Evolutionary conservation across 2,797 vertebrate genomes (phyloP).

Genomic region (Coregonus ussuriensis): DNA sequence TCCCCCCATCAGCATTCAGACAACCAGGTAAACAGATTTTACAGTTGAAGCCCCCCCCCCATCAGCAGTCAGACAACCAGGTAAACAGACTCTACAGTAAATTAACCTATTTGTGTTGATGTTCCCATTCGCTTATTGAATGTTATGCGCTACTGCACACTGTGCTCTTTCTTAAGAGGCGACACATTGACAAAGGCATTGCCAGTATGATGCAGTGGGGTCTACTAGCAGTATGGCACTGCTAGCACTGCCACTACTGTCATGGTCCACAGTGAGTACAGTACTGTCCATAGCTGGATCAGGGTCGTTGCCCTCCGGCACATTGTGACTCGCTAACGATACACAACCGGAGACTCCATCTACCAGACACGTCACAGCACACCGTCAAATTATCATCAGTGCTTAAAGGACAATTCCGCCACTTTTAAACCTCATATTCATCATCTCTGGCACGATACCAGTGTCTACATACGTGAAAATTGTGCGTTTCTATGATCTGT

Average conservation of each 20-base stretch:
- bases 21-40: neutral
- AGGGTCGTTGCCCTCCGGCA: neutral
- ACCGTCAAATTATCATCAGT: conserved; percentile 31
- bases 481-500: conserved; percentile 66
- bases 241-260: too few species aligned
- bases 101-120: neutral
- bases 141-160: neutral
- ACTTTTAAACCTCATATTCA: too few species aligned
- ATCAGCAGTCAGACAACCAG: neutral
- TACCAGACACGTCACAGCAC: conserved; percentile 20
- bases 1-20: neutral
- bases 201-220: neutral
- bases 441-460: too few species aligned
- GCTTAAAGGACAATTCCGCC: conserved; percentile 18
- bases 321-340: conserved; percentile 13
- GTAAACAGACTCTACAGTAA: neutral
- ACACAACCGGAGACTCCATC: conserved; percentile 1
- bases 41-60: neutral
- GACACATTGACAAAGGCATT: neutral
- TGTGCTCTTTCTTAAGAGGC: neutral
- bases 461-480: conserved; percentile 15
- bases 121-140: neutral
- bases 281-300: neutral
- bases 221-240: neutral
- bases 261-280: neutral